Percentiles rank a stretch among this genome's conserved stretches.
phyloP scores from a whole-genome alignment of 2,113 vertebrate species.

The Rynchops niger region DNA sequence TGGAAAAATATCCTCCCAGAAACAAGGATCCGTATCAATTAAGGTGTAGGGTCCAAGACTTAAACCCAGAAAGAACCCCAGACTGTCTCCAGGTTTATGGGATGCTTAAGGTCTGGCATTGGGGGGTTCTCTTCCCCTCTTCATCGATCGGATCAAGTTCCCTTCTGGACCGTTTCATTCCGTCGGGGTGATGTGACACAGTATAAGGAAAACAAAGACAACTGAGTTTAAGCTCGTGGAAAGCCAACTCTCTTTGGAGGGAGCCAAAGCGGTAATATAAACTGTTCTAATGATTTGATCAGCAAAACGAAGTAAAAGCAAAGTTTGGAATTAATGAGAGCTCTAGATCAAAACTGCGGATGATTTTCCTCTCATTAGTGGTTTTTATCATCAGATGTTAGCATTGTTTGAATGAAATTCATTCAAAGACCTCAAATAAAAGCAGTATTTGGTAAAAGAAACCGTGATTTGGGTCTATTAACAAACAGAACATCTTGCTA shows the following conservation, averaged over 20 bases:
- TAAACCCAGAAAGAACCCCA: not conserved
- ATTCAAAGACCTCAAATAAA: slow-evolving; percentile 72
- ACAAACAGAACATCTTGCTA: slow-evolving; percentile 75
- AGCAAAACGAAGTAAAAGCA: slow-evolving; percentile 66
- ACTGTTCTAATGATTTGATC: slow-evolving; percentile 67
- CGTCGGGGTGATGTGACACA: not conserved
- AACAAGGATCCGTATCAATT: rapidly evolving
- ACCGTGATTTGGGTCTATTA: slow-evolving; percentile 69
- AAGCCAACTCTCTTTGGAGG: slow-evolving; percentile 23
- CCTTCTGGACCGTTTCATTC: not conserved
- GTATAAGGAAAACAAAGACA: not conserved
- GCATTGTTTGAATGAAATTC: slow-evolving; percentile 73
- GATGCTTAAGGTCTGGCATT: not conserved
- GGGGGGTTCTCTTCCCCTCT: not conserved
- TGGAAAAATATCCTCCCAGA: not conserved
- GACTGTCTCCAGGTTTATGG: not conserved
- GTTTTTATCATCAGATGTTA: slow-evolving; percentile 74
- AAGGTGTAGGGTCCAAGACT: not conserved
- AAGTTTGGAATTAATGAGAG: slow-evolving; percentile 75
- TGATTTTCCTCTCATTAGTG: slow-evolving; percentile 73
- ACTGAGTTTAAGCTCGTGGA: not conserved
- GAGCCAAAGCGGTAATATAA: slow-evolving; percentile 33
- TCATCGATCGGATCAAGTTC: not conserved
- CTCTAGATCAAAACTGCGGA: slow-evolving; percentile 69
- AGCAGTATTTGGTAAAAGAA: slow-evolving; percentile 71